Conservation (phyloP, 2,113 vertebrate genomes). For the Nothoprocta pentlandii region DNA sequence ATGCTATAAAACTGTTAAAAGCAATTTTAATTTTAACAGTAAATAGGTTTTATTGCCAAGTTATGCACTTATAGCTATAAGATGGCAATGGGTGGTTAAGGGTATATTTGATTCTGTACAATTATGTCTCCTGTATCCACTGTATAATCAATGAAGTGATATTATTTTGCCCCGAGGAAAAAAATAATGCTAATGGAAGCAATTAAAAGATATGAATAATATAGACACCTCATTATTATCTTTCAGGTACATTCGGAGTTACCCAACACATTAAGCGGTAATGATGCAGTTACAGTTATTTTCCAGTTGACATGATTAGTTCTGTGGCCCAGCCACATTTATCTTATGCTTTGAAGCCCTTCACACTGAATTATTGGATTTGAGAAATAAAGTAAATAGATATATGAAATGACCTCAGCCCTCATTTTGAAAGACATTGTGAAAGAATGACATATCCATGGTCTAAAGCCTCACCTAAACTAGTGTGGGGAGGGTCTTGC, state of each 20-base stretch:
- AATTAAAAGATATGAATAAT: constrained; percentile 82
- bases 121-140: constrained; percentile 63
- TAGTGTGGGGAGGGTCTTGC: fast-evolving
- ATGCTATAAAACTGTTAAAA: constrained; percentile 77
- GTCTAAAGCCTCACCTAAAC: neutral
- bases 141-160: constrained; percentile 71
- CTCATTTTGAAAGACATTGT: constrained; percentile 32
- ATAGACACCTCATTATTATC: constrained; percentile 75
- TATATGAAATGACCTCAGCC: constrained; percentile 22
- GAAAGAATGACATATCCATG: neutral
- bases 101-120: constrained; percentile 55
- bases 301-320: constrained; percentile 75
- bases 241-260: constrained; percentile 73
- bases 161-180: constrained; percentile 69
- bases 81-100: constrained; percentile 67
- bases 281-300: constrained; percentile 77
- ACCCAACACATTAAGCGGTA: constrained; percentile 72
- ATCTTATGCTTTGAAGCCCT: constrained; percentile 63
- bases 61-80: constrained; percentile 72
- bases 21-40: constrained; percentile 81
- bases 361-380: constrained; percentile 62
- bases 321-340: constrained; percentile 46
- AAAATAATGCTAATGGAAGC: constrained; percentile 60
- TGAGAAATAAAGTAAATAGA: constrained; percentile 63
- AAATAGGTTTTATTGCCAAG: constrained; percentile 81